These are phyloP conservation scores for Glaucopsyche alexis DNA, from an alignment of 2,888 invertebrate species.

Conservation along the genomic window DNA sequence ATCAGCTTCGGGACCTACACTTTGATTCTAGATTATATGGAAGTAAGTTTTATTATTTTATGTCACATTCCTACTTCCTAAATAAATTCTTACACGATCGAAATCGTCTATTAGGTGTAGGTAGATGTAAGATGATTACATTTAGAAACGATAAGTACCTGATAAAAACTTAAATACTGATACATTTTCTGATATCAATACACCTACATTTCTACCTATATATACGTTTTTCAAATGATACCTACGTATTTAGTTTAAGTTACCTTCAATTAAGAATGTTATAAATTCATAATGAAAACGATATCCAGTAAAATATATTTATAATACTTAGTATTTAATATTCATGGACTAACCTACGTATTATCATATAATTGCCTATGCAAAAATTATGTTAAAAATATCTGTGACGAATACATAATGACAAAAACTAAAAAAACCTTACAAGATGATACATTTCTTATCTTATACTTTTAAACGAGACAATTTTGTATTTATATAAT, in stretches of 20 bases:
- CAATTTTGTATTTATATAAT: too few species aligned
- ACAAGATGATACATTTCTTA: background rate
- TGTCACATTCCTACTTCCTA: too few species aligned
- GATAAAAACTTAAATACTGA: too few species aligned
- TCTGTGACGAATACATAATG: constrained; percentile 17
- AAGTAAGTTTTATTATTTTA: background rate
- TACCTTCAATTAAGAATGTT: background rate
- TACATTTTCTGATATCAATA: too few species aligned
- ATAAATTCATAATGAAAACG: background rate
- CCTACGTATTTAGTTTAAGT: background rate
- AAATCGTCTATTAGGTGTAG: too few species aligned
- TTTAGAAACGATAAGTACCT: too few species aligned
- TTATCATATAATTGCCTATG: constrained; percentile 14
- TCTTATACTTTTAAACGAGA: background rate
- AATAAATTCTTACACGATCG: too few species aligned
- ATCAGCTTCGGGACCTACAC: background rate
- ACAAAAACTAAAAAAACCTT: background rate
- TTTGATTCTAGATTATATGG: background rate
- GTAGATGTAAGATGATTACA: too few species aligned
- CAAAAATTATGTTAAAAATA: constrained; percentile 12
- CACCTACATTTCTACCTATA: too few species aligned
- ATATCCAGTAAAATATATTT: background rate
- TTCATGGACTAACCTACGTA: constrained; percentile 4
- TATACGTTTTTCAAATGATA: too few species aligned
- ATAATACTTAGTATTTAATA: background rate